A percentile compares a stretch with the other conserved stretches of the same genome.
Conservation (phyloP, 2,113 vertebrate genomes). For the Ancistrus triradiatus region DNA sequence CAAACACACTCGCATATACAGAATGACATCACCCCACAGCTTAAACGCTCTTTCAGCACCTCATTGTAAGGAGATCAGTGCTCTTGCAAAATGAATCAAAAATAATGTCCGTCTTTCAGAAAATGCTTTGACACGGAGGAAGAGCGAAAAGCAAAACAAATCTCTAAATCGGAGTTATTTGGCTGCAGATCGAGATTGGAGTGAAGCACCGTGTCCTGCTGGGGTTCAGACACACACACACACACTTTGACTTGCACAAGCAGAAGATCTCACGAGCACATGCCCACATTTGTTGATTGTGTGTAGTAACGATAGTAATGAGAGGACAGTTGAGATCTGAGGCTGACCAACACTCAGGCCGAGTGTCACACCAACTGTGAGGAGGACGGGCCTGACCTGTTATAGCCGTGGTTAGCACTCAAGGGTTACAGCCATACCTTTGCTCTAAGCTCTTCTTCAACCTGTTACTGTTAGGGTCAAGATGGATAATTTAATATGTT, state of each 20-base stretch:
- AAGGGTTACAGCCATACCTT: neutral
- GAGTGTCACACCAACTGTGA: slow-evolving; percentile 12
- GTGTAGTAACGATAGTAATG: no score
- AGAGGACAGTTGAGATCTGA: neutral
- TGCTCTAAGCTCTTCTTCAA: neutral
- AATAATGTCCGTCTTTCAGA: slow-evolving; percentile 7
- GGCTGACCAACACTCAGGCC: neutral
- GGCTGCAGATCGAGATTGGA: slow-evolving; percentile 9
- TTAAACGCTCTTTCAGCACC: slow-evolving; percentile 12
- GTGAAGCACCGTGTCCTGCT: slow-evolving; percentile 18
- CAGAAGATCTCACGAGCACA: neutral
- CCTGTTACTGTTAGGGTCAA: neutral
- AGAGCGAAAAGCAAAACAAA: slow-evolving; percentile 12
- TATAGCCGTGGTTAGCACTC: neutral
- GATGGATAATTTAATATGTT: neutral
- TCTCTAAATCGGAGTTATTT: slow-evolving; percentile 7
- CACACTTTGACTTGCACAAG: slow-evolving; percentile 4
- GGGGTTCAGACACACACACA: slow-evolving; percentile 23
- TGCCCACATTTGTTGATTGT: neutral
- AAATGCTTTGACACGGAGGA: neutral
- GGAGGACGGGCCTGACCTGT: neutral
- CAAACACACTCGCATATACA: neutral
- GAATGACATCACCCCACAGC: slow-evolving; percentile 11
- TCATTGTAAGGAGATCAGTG: neutral
- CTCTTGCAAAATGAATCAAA: slow-evolving; percentile 1